Conservation (phyloP, 2,113 vertebrate species). For the Lepus europaeus region DNA sequence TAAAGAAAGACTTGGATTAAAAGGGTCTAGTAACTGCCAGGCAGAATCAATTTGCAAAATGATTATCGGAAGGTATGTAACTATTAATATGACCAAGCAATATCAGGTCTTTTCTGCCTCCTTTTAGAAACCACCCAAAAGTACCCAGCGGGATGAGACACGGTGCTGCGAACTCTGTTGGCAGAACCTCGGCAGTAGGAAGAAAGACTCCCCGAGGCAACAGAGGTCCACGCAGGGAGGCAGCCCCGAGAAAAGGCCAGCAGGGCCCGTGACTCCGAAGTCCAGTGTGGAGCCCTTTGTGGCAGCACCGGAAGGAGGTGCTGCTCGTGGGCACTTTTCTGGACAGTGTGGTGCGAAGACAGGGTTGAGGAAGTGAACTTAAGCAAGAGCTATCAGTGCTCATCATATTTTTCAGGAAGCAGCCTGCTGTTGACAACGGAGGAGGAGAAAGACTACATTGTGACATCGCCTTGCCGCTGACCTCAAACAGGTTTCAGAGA, state of each 20-base stretch:
- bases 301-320: background rate
- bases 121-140: conserved; percentile 53
- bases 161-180: background rate
- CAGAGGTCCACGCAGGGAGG: background rate
- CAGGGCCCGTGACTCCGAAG: background rate
- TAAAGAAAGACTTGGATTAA: background rate
- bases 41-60: conserved; percentile 24
- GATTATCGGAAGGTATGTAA: background rate
- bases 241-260: background rate
- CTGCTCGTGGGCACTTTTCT: background rate
- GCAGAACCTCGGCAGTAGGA: background rate
- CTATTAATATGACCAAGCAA: conserved; percentile 43
- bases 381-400: conserved; percentile 61
- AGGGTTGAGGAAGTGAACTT: conserved; percentile 67
- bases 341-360: background rate
- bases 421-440: background rate
- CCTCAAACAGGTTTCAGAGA: background rate
- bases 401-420: conserved; percentile 76
- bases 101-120: background rate
- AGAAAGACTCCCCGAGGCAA: background rate
- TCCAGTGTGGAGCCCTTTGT: background rate
- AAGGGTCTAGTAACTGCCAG: background rate
- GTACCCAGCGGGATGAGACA: conserved; percentile 10
- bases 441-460: background rate
- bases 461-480: conserved; percentile 1